phyloP scores from a whole-genome alignment of 2,888 invertebrate genomes.

The Cyclophora punctaria region DNA sequence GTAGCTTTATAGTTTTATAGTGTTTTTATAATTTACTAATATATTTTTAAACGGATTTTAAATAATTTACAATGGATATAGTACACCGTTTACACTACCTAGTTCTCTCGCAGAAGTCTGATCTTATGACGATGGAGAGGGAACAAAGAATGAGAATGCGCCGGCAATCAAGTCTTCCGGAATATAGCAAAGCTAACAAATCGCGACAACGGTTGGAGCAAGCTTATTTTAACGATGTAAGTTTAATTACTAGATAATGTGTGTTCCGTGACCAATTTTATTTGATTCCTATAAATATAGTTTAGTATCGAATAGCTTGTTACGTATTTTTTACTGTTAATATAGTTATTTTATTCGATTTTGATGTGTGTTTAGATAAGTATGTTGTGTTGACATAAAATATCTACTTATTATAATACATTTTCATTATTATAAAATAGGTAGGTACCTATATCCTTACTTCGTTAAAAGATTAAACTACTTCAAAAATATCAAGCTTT shows the following conservation, averaged over 20 bases:
- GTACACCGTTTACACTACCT: conserved; percentile 69
- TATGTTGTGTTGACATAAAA: too few relatives aligned
- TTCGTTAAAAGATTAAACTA: too few relatives aligned
- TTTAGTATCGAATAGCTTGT: too few relatives aligned
- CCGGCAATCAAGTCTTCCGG: conserved; percentile 67
- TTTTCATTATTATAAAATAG: too few relatives aligned
- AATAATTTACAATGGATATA: conserved; percentile 52
- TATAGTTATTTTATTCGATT: not conserved
- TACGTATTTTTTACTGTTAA: not conserved
- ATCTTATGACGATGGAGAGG: conserved; percentile 68
- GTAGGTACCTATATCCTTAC: too few relatives aligned
- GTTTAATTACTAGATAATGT: conserved; percentile 20
- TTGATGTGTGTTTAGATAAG: not conserved
- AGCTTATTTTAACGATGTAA: conserved; percentile 66
- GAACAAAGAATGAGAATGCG: conserved; percentile 65
- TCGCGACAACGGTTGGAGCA: conserved; percentile 59
- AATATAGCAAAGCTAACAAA: conserved; percentile 60
- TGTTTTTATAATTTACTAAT: not conserved
- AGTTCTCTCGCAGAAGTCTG: conserved; percentile 68
- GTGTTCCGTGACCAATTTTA: not conserved
- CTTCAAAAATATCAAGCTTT: too few relatives aligned
- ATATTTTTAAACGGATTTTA: not conserved
- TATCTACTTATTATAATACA: too few relatives aligned
- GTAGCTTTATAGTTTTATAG: not conserved
- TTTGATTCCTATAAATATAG: not conserved